These are phyloP conservation scores for Encarsia formosa DNA, from an alignment of 2,888 invertebrate species.

Conservation along the genomic window DNA sequence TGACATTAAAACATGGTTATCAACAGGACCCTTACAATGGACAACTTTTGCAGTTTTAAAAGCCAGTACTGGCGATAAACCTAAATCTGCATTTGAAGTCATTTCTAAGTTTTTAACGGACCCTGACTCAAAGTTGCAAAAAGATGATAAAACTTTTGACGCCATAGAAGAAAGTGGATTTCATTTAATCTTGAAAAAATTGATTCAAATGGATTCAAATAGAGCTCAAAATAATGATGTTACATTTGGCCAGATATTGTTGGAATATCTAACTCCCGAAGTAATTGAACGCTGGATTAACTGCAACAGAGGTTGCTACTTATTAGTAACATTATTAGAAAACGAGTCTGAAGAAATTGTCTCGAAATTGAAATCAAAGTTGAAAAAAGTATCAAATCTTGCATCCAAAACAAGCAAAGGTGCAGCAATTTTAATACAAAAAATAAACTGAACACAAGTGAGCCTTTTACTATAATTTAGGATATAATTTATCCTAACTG, in stretches of 20 bases:
- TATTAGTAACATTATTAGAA: conserved; percentile 65
- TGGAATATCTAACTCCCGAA: conserved; percentile 55
- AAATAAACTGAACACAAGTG: conserved; percentile 43
- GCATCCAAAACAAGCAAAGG: conserved; percentile 59
- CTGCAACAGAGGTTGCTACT: conserved; percentile 74
- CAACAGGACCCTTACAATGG: conserved; percentile 63
- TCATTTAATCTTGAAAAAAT: conserved; percentile 73
- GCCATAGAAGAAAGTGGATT: conserved; percentile 70
- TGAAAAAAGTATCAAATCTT: conserved; percentile 54
- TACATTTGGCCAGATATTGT: conserved; percentile 58
- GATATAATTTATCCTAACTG: not conserved
- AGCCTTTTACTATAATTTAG: too few species aligned
- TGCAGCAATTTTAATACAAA: conserved; percentile 62
- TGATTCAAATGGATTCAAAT: conserved; percentile 63
- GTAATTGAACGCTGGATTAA: conserved; percentile 62
- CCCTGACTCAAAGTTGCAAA: conserved; percentile 51
- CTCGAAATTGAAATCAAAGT: conserved; percentile 52
- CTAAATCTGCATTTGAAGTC: conserved; percentile 51
- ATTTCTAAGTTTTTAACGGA: conserved; percentile 52
- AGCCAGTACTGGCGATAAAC: conserved; percentile 55
- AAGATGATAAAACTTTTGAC: conserved; percentile 38
- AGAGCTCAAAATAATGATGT: conserved; percentile 45
- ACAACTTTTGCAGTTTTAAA: conserved; percentile 69
- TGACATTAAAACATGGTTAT: conserved; percentile 67
- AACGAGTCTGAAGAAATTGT: conserved; percentile 55